Evolutionary conservation across 2,797 vertebrate genomes (phyloP).

Genomic region (Momotus momota): DNA sequence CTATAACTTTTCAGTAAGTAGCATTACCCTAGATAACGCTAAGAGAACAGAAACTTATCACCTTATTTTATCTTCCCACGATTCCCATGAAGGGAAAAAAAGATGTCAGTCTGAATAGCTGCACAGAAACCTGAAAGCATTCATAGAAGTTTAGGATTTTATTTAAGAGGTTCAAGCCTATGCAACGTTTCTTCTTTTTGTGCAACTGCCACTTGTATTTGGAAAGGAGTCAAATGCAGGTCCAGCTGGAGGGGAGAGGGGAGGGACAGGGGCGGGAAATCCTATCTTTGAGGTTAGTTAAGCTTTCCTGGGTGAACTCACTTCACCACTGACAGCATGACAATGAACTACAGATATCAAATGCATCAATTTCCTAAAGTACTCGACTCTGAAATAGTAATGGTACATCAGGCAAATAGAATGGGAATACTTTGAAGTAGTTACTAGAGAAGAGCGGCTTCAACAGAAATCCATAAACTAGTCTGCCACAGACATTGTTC

Average conservation of each 20-base stretch:
- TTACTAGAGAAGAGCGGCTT: conserved; percentile 15
- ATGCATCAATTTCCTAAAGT: conserved; percentile 61
- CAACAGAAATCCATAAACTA: conserved; percentile 22
- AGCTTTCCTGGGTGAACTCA: conserved; percentile 41
- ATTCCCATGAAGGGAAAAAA: not conserved
- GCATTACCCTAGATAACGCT: not conserved
- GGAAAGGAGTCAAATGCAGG: conserved; percentile 21
- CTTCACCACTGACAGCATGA: conserved; percentile 43
- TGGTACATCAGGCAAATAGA: conserved; percentile 41
- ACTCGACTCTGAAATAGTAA: conserved; percentile 48
- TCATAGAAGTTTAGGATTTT: not conserved
- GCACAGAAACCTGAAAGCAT: not conserved
- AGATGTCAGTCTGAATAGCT: not conserved
- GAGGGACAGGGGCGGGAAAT: not conserved
- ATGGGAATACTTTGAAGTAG: conserved; percentile 23
- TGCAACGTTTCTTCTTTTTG: not conserved
- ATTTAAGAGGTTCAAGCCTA: not conserved
- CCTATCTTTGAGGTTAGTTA: conserved; percentile 19
- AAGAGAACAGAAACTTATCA: not conserved
- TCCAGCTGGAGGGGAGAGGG: not conserved
- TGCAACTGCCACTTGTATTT: not conserved
- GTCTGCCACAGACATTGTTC: not conserved
- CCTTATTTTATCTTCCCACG: not conserved
- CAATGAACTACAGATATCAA: conserved; percentile 50
- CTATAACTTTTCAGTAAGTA: not conserved